These are phyloP conservation scores for Magallana gigas DNA, from an alignment of 1,140 invertebrate genomes.

Conservation along the genomic window DNA sequence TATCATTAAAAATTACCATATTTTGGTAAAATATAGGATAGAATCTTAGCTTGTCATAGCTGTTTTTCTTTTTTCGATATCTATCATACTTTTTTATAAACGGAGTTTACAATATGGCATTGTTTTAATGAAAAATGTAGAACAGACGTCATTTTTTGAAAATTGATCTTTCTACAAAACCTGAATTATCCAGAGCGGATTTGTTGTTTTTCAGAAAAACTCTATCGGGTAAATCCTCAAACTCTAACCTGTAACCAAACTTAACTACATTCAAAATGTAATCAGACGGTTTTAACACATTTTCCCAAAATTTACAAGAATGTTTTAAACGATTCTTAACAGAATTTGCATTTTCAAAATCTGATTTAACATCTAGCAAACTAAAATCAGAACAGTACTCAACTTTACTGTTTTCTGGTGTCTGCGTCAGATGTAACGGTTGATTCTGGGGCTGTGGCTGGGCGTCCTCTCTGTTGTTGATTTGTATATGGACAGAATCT, in stretches of 20 bases:
- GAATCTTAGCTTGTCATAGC: too few relatives aligned
- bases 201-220: conserved; percentile 24
- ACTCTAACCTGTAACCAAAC: conserved; percentile 34
- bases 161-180: background rate
- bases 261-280: conserved; percentile 5
- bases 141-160: too few relatives aligned
- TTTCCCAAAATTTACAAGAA: conserved; percentile 35
- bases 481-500: conserved; percentile 11
- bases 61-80: too few relatives aligned
- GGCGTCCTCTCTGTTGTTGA: background rate
- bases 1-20: too few relatives aligned
- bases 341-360: conserved; percentile 7
- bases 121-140: too few relatives aligned
- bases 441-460: background rate
- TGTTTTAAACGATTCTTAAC: conserved; percentile 27
- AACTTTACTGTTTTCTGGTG: background rate
- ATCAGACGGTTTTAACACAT: conserved; percentile 33
- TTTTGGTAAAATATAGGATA: too few relatives aligned
- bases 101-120: too few relatives aligned
- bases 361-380: background rate
- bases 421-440: background rate
- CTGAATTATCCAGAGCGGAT: conserved; percentile 8
- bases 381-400: background rate
- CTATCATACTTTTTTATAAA: too few relatives aligned
- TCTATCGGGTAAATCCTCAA: background rate